Percentiles rank a stretch among this genome's conserved stretches.
These are phyloP conservation scores for Cavia aperea DNA, from an alignment of 2,113 vertebrate genomes.

Conservation along the genomic window DNA sequence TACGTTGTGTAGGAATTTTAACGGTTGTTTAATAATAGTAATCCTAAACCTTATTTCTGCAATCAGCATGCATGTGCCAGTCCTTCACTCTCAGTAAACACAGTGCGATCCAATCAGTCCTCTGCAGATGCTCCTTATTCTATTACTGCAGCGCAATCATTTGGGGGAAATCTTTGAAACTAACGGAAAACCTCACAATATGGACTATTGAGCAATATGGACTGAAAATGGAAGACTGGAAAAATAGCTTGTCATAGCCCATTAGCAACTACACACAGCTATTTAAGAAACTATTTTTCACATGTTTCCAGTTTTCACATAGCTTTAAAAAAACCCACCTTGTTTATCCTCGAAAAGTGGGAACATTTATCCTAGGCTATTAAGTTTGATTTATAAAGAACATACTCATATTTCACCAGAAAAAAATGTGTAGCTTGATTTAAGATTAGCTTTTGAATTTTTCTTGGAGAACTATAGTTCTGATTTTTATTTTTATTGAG, in stretches of 20 bases:
- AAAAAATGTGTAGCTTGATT: neutral
- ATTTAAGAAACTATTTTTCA: conserved; percentile 45
- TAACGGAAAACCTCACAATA: conserved; percentile 25
- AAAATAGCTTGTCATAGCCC: conserved; percentile 36
- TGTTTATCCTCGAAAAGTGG: conserved; percentile 47
- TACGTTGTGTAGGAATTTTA: conserved; percentile 40
- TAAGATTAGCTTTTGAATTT: conserved; percentile 2
- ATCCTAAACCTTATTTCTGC: conserved; percentile 43
- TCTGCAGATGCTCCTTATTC: conserved; percentile 41
- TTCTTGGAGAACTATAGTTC: neutral
- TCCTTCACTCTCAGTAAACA: conserved; percentile 26
- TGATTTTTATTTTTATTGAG: neutral
- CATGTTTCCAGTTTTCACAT: conserved; percentile 1
- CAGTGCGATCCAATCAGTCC: conserved; percentile 9
- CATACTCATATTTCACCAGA: neutral
- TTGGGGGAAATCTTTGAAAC: conserved; percentile 50
- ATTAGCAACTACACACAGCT: conserved; percentile 3
- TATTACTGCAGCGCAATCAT: conserved; percentile 34
- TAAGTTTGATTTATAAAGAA: neutral
- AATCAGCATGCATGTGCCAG: neutral
- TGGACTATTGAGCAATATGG: conserved; percentile 41
- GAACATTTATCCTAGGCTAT: neutral
- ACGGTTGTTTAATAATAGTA: conserved; percentile 67
- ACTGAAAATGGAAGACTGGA: conserved; percentile 52
- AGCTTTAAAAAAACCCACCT: neutral